Evolutionary conservation across 2,797 vertebrate species (phyloP).

Genomic region (Pogonophryne albipinna): DNA sequence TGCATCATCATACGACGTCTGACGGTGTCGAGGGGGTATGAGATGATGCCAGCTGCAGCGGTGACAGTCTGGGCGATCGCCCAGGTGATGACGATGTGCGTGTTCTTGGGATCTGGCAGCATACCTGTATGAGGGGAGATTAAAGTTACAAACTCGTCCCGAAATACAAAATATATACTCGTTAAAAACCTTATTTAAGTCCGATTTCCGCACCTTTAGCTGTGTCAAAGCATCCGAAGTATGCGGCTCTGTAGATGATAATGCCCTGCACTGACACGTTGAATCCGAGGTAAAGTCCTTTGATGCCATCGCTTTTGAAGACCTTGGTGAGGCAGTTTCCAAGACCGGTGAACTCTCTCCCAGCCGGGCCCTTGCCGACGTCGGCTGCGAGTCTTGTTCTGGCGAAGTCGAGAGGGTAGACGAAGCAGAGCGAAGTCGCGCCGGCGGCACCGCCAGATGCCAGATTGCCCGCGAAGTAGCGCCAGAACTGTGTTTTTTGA

Average conservation of each 20-base stretch:
- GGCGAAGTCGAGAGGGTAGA: constrained; percentile 98
- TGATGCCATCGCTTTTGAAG: constrained; percentile 94
- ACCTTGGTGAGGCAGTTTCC: constrained; percentile 94
- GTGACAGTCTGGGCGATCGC: constrained; percentile 99
- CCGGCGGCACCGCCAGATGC: constrained; percentile 97
- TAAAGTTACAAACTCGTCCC: neutral
- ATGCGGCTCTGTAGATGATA: constrained; percentile 99
- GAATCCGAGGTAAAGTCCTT: constrained; percentile 96
- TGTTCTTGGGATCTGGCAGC: constrained; percentile 99
- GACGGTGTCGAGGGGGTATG: constrained; percentile 98
- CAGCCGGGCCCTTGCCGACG: constrained; percentile 89
- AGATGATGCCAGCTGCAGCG: constrained; percentile 92
- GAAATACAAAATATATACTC: neutral
- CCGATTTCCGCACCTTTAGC: constrained; percentile 91
- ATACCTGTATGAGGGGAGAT: constrained; percentile 86
- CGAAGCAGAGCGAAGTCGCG: constrained; percentile 98
- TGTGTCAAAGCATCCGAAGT: constrained; percentile 98
- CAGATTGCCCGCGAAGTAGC: constrained; percentile 97
- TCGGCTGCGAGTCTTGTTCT: constrained; percentile 97
- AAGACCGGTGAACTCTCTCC: constrained; percentile 95
- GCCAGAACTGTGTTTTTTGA: constrained; percentile 98
- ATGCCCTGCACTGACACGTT: constrained; percentile 98
- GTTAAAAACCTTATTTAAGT: neutral
- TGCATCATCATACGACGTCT: constrained; percentile 99
- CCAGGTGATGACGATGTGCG: constrained; percentile 96